Conservation (phyloP, 92 coral and sea anemone species). For the Actinernus sp. region DNA sequence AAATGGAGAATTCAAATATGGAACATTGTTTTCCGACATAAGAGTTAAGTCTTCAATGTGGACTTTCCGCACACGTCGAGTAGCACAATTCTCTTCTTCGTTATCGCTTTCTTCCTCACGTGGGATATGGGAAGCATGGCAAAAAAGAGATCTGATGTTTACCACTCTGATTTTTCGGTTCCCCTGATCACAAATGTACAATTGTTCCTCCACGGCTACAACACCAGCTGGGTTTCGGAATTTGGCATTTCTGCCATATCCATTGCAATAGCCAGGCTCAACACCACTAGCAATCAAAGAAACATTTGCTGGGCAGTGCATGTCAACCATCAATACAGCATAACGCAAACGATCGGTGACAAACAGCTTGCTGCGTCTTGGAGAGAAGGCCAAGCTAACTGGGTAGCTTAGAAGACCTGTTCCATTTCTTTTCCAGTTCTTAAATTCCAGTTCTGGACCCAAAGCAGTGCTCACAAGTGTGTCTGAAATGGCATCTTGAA, state of each 20-base stretch:
- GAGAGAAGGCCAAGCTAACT: constrained; percentile 39
- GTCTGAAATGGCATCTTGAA: constrained; percentile 31
- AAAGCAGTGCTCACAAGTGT: constrained; percentile 23
- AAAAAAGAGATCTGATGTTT: constrained; percentile 33
- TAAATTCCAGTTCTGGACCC: constrained; percentile 51
- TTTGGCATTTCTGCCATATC: constrained; percentile 53
- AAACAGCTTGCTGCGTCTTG: constrained; percentile 53
- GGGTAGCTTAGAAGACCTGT: constrained; percentile 24
- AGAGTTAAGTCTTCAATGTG: constrained; percentile 39
- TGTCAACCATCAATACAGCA: constrained; percentile 44
- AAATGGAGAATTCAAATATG: not conserved
- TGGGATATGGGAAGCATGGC: constrained; percentile 39
- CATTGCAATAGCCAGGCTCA: constrained; percentile 53
- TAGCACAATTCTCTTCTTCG: constrained; percentile 49
- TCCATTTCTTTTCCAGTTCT: constrained; percentile 47
- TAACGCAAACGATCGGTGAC: constrained; percentile 43
- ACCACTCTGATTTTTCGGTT: constrained; percentile 44
- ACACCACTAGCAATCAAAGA: constrained; percentile 52
- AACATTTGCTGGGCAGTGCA: constrained; percentile 64
- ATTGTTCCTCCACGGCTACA: constrained; percentile 10
- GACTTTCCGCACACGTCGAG: constrained; percentile 35
- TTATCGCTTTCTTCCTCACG: constrained; percentile 11
- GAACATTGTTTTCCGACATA: constrained; percentile 11
- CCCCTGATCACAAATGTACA: constrained; percentile 61
- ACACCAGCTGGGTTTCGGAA: constrained; percentile 48